These are phyloP conservation scores for Cochlearius cochlearius DNA, from an alignment of 2,113 vertebrate species.

Conservation along the genomic window DNA sequence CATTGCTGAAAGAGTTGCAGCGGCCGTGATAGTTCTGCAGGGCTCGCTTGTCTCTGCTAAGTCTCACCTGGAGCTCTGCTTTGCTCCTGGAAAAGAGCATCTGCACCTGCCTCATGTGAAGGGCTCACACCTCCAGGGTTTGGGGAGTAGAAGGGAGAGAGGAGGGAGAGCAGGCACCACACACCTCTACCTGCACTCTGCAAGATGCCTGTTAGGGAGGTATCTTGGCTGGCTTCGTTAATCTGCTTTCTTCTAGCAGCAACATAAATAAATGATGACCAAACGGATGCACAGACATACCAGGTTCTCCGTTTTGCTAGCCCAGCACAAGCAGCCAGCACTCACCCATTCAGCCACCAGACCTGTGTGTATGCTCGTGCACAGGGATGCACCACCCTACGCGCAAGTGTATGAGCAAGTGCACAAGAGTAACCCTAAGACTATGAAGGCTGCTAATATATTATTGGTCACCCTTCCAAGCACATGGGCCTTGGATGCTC, in stretches of 20 bases:
- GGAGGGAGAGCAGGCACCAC: background rate
- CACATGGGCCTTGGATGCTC: accelerated
- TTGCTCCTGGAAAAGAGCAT: background rate
- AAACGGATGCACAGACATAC: background rate
- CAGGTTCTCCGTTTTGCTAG: background rate
- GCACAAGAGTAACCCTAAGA: accelerated
- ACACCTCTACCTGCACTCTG: background rate
- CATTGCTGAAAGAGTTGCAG: background rate
- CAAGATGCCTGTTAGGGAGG: background rate
- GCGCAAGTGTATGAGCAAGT: accelerated
- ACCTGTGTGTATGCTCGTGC: accelerated
- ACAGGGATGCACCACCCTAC: background rate
- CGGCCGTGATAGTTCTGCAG: background rate
- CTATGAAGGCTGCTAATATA: background rate
- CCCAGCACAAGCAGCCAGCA: background rate
- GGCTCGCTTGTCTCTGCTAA: background rate
- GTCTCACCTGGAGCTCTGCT: background rate
- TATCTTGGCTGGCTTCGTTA: background rate
- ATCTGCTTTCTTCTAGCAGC: background rate
- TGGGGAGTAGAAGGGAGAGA: background rate
- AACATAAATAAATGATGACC: background rate
- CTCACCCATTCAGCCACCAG: background rate
- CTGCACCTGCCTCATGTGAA: accelerated
- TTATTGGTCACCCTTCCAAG: background rate
- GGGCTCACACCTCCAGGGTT: background rate